A percentile compares a stretch with the other conserved stretches of the same genome.
These are phyloP conservation scores for Drosophila neotestacea DNA, from an alignment of 2,888 invertebrate species.

Conservation along the genomic window DNA sequence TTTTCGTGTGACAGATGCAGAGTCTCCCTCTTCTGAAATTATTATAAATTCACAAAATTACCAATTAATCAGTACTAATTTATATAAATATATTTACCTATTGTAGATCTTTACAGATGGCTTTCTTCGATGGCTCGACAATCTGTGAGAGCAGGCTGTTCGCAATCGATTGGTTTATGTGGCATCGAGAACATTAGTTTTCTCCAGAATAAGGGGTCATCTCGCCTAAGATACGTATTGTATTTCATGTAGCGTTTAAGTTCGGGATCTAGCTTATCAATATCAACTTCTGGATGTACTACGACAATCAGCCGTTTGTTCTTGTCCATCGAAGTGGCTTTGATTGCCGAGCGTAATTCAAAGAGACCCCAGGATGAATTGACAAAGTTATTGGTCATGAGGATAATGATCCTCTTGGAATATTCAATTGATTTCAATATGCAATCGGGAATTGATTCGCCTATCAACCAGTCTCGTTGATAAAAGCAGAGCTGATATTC, in stretches of 20 bases:
- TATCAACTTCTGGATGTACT: conserved; percentile 39
- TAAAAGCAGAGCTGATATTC: conserved; percentile 36
- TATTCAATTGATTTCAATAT: conserved; percentile 33
- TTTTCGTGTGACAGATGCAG: no score
- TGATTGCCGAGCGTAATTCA: conserved; percentile 42
- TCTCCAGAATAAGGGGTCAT: conserved; percentile 41
- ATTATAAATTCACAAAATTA: neutral
- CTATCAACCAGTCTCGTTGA: conserved; percentile 41
- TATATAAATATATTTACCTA: neutral
- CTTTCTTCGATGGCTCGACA: neutral
- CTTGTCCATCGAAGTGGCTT: conserved; percentile 33
- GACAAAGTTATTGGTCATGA: conserved; percentile 40
- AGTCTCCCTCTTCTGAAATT: neutral
- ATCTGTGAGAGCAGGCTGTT: no score
- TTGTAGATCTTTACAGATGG: neutral
- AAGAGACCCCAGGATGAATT: conserved; percentile 44
- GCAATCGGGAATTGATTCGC: conserved; percentile 41
- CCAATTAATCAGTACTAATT: neutral
- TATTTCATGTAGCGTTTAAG: conserved; percentile 35
- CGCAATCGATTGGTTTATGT: conserved; percentile 2
- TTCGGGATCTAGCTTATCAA: conserved; percentile 35
- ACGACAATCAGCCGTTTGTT: conserved; percentile 44
- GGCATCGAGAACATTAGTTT: conserved; percentile 44
- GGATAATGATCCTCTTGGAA: conserved; percentile 34
- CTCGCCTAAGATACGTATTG: conserved; percentile 39